phyloP scores from a whole-genome alignment of 2,797 vertebrate species.

The Neopelma chrysocephalum region DNA sequence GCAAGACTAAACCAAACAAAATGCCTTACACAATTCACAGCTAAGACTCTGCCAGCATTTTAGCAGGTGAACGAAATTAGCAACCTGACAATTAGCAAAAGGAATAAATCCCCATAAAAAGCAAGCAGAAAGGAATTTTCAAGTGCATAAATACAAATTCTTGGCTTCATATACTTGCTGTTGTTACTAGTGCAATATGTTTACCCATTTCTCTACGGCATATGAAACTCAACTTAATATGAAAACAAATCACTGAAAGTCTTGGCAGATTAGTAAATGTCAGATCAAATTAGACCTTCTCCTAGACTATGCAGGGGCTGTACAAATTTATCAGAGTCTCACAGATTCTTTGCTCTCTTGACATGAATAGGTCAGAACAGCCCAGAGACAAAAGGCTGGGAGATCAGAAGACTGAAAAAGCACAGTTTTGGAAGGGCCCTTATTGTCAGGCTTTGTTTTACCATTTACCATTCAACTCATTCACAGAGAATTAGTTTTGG shows the following conservation, averaged over 20 bases:
- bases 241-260: conserved; percentile 47
- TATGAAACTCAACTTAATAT: neutral
- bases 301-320: neutral
- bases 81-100: neutral
- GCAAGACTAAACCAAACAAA: conserved; percentile 29
- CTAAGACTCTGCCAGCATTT: neutral
- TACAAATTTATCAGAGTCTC: conserved; percentile 18
- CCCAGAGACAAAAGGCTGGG: neutral
- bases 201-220: neutral
- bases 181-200: neutral
- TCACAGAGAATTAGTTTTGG: neutral
- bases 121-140: neutral
- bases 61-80: conserved; percentile 3
- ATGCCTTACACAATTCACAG: neutral
- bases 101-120: neutral
- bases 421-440: neutral
- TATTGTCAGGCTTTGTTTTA: neutral
- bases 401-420: neutral
- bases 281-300: conserved; percentile 36
- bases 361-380: conserved; percentile 24
- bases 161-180: neutral
- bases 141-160: neutral
- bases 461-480: neutral
- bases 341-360: conserved; percentile 22
- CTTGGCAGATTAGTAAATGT: conserved; percentile 38